Evolutionary conservation across 2,888 invertebrate genomes (phyloP), one percentile per base, ranked within the genome.

Genomic region (Tetranychus piercei): DNA sequence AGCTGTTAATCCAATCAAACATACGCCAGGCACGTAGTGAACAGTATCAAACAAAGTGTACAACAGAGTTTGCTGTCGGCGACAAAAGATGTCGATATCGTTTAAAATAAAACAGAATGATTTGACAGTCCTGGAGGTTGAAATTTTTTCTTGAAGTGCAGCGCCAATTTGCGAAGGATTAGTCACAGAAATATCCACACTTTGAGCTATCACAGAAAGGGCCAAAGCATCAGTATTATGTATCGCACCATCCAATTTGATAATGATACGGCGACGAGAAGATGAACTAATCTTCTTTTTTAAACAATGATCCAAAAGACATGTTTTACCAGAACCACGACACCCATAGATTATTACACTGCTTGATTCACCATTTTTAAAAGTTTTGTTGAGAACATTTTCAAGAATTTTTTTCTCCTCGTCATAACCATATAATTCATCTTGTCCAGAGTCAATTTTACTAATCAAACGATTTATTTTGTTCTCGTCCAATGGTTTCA

Each of bases 1-100:
- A 44, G 71, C 65, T 11, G 77, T 76, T 69, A 77, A 45, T n/a
- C 74, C 76, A 44, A 77, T 76, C 34, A 77, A 67, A 44, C 77
- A 75, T 43, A 77, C 44, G n/a, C 74, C 74, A 15, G 67, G 44
- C 44, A 71, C 74, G n/a, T 76, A 44, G 34, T 77, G 77, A 18
- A 66, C 55, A 8, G 76, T 15, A 74, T 76, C 74, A 44, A 76
- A 76, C 11, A 77, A 70, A 45, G 74, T 76, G 66, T 77, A 77
- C 44, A 77, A 70, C n/a, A 77, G 55, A 0, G 73, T 72, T 76
- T 77, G 77, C 34, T 77, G 72, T 72, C 73, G 55, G n/a, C 74
- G 23, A 43, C 76, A 75, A 70, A 77, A 77, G 15, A 75, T 44
- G 22, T 77, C 76, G 44, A 77, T 76, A 6, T 74, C 44, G 22